Evolutionary conservation across 1,140 invertebrate species (phyloP).

Genomic region (Drosophila miranda): DNA sequence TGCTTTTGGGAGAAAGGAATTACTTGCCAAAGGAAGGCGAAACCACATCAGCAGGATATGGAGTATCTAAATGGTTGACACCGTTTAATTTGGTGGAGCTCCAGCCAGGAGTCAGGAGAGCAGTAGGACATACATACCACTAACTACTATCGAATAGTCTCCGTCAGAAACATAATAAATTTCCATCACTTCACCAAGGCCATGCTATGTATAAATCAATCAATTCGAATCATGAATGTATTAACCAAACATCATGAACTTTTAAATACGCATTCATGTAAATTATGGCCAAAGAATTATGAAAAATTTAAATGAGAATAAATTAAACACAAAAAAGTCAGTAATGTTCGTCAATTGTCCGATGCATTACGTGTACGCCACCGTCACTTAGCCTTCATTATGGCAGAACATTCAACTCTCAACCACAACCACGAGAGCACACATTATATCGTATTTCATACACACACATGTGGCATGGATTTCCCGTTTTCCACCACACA

Average conservation of each 20-base stretch:
- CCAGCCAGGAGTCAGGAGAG: too few relatives aligned
- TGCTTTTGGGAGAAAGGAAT: slow-evolving; percentile 3
- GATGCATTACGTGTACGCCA: slow-evolving; percentile 47
- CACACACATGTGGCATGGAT: too few relatives aligned
- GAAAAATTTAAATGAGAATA: slow-evolving; percentile 34
- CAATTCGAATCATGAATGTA: slow-evolving; percentile 2
- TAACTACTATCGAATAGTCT: neutral
- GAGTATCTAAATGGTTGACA: too few relatives aligned
- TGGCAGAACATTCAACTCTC: slow-evolving; percentile 8
- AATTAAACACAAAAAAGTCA: slow-evolving; percentile 17
- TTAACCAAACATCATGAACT: slow-evolving; percentile 11
- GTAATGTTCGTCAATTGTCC: slow-evolving; percentile 24
- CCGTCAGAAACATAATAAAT: too few relatives aligned
- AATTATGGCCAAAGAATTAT: slow-evolving; percentile 29
- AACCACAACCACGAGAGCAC: slow-evolving; percentile 12
- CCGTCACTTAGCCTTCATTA: slow-evolving; percentile 36
- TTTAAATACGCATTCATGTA: slow-evolving; percentile 12
- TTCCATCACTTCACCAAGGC: neutral
- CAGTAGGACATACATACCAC: too few relatives aligned
- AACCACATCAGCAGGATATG: too few relatives aligned
- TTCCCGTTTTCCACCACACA: slow-evolving; percentile 1
- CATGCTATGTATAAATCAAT: neutral
- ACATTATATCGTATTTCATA: neutral
- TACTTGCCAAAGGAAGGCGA: neutral
- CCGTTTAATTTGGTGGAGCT: neutral